These are phyloP conservation scores for Eucera pruinosa DNA, from an alignment of 2,888 invertebrate genomes.

Conservation along the genomic window DNA sequence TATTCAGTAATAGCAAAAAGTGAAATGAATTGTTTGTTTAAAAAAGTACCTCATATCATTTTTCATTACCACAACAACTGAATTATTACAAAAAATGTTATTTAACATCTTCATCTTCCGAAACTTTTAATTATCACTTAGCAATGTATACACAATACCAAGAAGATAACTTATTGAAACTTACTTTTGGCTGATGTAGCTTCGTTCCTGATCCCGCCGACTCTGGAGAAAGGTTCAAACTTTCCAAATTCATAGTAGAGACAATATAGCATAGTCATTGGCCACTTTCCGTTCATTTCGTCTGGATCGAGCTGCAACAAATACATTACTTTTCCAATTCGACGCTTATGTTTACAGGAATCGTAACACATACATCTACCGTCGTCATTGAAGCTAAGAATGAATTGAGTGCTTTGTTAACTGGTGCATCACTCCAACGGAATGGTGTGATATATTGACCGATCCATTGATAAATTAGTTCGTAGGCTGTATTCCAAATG, in stretches of 20 bases:
- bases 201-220: constrained; percentile 90
- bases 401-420: constrained; percentile 91
- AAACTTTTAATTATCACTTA: no score
- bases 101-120: no score
- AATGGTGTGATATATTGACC: constrained; percentile 90
- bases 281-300: constrained; percentile 92
- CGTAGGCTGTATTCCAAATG: constrained; percentile 89
- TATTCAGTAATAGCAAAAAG: no score
- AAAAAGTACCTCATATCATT: no score
- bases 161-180: constrained; percentile 35
- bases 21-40: no score
- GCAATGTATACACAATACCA: no score
- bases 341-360: background rate
- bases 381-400: constrained; percentile 91
- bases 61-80: no score
- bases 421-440: constrained; percentile 91
- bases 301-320: constrained; percentile 88
- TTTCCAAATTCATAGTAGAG: constrained; percentile 93
- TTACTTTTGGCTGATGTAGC: constrained; percentile 89
- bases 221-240: constrained; percentile 91
- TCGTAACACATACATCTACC: constrained; percentile 86
- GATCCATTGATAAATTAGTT: constrained; percentile 92
- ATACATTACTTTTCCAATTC: background rate
- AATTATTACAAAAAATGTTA: no score
- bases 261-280: constrained; percentile 91